These are phyloP conservation scores for Minunthozetes semirufus DNA, from an alignment of 2,888 invertebrate genomes.

Conservation along the genomic window DNA sequence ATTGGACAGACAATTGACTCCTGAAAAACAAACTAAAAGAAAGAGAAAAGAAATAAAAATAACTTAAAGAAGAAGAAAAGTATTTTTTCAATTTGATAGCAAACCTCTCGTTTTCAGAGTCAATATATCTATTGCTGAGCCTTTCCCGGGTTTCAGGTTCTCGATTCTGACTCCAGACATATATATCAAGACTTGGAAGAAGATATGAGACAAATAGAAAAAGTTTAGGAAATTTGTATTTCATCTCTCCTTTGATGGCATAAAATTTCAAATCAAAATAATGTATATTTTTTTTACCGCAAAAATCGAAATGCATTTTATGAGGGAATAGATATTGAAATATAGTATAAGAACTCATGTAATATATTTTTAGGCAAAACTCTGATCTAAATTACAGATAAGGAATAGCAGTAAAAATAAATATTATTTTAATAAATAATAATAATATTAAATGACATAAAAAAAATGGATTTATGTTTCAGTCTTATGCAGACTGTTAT, in stretches of 20 bases:
- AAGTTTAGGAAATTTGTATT: background rate
- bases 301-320: too few species aligned
- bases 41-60: background rate
- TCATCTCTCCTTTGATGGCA: background rate
- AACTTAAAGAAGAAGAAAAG: background rate
- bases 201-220: background rate
- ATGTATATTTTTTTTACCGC: background rate
- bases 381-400: background rate
- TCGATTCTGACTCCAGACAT: background rate
- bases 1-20: background rate
- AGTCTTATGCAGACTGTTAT: background rate
- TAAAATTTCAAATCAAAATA: constrained; percentile 1
- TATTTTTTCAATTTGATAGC: too few species aligned
- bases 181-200: background rate
- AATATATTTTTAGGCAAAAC: background rate
- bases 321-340: too few species aligned
- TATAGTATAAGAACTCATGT: too few species aligned
- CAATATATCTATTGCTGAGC: too few species aligned
- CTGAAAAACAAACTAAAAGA: background rate
- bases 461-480: background rate
- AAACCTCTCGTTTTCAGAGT: too few species aligned
- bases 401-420: constrained; percentile 1
- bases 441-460: background rate
- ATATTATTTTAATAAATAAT: constrained; percentile 13
- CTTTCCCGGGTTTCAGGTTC: too few species aligned